Percentiles rank a stretch among this genome's conserved stretches.
phyloP scores from a whole-genome alignment of 2,888 invertebrate genomes.

The Apamea anceps region DNA sequence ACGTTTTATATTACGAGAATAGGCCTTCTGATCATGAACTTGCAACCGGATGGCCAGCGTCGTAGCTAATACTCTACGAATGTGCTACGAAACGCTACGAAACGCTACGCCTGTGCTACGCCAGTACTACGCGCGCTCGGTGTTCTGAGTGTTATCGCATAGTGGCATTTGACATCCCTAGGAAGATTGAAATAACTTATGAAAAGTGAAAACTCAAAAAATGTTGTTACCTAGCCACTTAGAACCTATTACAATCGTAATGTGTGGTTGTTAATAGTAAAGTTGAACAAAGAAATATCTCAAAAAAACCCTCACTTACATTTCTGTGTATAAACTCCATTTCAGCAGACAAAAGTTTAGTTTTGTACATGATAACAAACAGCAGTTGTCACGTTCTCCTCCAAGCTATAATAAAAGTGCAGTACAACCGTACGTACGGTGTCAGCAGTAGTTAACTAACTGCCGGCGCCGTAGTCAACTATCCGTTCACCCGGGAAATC shows the following conservation, averaged over 20 bases:
- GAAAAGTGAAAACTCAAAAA: neutral
- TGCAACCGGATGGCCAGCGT: neutral
- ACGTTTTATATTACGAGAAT: too few relatives aligned
- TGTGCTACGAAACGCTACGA: constrained; percentile 52
- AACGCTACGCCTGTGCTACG: constrained; percentile 27
- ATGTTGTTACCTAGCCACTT: neutral
- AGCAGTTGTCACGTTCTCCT: constrained; percentile 8
- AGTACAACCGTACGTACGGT: constrained; percentile 4
- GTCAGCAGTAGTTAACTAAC: constrained; percentile 45
- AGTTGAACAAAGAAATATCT: neutral
- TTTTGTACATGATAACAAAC: constrained; percentile 19
- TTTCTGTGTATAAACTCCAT: neutral
- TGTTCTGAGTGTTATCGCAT: neutral
- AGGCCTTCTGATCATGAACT: neutral
- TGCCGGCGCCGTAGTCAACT: constrained; percentile 44
- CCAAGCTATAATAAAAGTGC: constrained; percentile 52
- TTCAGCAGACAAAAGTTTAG: neutral
- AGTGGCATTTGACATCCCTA: neutral
- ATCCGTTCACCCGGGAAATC: constrained; percentile 65
- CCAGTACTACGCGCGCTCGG: constrained; percentile 14
- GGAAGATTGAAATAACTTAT: neutral
- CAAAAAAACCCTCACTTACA: neutral
- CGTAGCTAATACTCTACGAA: constrained; percentile 35
- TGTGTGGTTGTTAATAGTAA: neutral
- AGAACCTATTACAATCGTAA: neutral